Base-by-base conservation (phyloP, 2,797 vertebrate genomes). In the Sitta carolinensis region DNA sequence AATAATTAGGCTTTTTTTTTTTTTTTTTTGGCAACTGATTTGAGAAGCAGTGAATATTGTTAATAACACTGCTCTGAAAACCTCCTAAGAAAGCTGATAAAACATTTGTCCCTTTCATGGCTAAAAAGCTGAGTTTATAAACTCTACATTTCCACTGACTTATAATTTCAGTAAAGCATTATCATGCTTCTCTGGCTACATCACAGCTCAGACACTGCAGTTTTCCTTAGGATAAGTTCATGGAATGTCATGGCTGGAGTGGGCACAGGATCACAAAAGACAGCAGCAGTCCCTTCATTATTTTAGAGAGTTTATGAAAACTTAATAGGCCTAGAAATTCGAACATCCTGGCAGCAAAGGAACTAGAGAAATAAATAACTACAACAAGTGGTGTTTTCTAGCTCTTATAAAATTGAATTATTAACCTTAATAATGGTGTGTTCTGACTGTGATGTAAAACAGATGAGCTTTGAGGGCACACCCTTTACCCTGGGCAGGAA, bases 1-100 rank as follows among this genome's bases (percentile, higher is more conserved):
- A 79, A 27, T 91, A 94, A 76, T 51, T 27, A 4, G 43, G 58
- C 36, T 6, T 86, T 90, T 91, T 90, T 86, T 58, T 90, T 86
- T 58, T 36, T 36, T 36, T 36, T 36, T 36, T 36, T 36, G 36
- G 40, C 61, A 52, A 52, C 34, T 36, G 23, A 42, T 88, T 83
- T 63, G 69, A 78, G 78, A 89, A 77, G 76, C 43, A 91, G 64
- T 54, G 63, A 58, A 48, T 81, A 76, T 15, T 47, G 43, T 78
- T 29, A 77, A 40, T 34, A 72, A 68, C 14, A 9, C 27, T 20
- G 43, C 59, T 77, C 76, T 62, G 50, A 48, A 85, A 91, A 78
- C 29, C 32, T 38, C 7, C 58, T 34, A 27, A 38, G 85, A 90
- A 69, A 48, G 30, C 62, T 84, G 57, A 75, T 75, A 57, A 84